Conservation (phyloP, 2,888 invertebrate genomes). For the Volucella inanis region DNA sequence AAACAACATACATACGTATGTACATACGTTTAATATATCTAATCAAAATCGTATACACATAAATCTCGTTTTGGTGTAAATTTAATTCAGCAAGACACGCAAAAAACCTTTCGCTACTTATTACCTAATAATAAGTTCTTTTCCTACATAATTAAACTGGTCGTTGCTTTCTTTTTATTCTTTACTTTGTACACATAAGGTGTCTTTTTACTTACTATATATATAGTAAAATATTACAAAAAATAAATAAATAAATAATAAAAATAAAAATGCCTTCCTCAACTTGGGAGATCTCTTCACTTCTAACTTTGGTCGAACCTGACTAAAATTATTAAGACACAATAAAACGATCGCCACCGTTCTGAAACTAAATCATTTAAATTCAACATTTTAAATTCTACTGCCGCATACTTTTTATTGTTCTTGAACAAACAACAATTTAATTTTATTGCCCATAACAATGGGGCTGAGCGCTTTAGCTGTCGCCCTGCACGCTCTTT, state of each 20-base stretch:
- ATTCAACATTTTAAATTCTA: constrained; percentile 42
- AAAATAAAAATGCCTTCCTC: constrained; percentile 43
- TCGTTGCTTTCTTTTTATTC: not conserved
- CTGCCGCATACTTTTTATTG: constrained; percentile 29
- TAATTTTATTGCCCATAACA: constrained; percentile 40
- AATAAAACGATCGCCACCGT: not conserved
- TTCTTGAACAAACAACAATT: constrained; percentile 40
- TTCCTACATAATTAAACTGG: no score
- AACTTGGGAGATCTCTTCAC: constrained; percentile 35
- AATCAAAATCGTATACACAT: no score
- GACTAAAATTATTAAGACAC: constrained; percentile 28
- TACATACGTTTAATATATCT: no score
- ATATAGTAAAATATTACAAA: constrained; percentile 32
- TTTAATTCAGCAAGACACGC: no score
- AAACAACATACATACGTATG: no score
- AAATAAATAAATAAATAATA: constrained; percentile 2
- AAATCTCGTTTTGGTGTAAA: no score
- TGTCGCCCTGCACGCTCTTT: no score
- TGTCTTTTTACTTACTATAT: constrained; percentile 14
- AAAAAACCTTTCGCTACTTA: no score
- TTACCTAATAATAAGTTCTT: no score
- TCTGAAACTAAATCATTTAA: constrained; percentile 36
- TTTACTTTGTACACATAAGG: constrained; percentile 25
- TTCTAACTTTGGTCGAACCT: constrained; percentile 21
- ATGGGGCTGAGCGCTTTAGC: constrained; percentile 13